Evolutionary conservation across 2,797 vertebrate species (phyloP).

Genomic region (Myotis pilosus): DNA sequence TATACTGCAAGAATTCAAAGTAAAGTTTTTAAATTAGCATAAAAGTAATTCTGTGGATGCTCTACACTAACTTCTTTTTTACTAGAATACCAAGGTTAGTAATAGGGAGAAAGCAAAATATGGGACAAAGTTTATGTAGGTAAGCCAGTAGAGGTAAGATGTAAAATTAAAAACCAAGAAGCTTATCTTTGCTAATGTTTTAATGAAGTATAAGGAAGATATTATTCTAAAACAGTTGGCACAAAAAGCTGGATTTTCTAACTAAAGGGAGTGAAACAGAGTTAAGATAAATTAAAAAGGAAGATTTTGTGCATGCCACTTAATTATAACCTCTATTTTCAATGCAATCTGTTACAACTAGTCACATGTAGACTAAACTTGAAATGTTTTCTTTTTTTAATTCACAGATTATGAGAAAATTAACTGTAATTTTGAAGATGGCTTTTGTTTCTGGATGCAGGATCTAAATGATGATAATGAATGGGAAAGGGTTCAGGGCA

Average conservation of each 20-base stretch:
- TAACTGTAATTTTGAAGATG: slow-evolving; percentile 90
- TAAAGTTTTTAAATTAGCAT: background rate
- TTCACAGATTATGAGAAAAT: slow-evolving; percentile 86
- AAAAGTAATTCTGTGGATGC: background rate
- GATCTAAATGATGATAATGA: slow-evolving; percentile 83
- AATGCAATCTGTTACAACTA: background rate
- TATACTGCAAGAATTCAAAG: background rate
- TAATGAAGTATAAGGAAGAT: background rate
- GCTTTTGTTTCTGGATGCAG: slow-evolving; percentile 93
- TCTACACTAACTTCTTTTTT: background rate
- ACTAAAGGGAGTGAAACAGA: background rate
- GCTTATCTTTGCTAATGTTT: background rate
- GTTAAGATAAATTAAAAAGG: background rate
- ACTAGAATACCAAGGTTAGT: background rate
- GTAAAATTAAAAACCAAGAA: background rate
- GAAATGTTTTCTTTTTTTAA: background rate
- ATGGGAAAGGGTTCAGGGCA: slow-evolving; percentile 86
- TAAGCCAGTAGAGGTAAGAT: background rate
- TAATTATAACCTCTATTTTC: slow-evolving; percentile 2
- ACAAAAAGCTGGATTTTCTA: background rate
- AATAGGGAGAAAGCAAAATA: background rate
- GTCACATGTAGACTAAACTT: background rate
- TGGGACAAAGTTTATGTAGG: background rate
- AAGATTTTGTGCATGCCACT: background rate
- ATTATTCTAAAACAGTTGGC: background rate